phyloP scores from a whole-genome alignment of 2,113 vertebrate species.

The Phasianus colchicus region DNA sequence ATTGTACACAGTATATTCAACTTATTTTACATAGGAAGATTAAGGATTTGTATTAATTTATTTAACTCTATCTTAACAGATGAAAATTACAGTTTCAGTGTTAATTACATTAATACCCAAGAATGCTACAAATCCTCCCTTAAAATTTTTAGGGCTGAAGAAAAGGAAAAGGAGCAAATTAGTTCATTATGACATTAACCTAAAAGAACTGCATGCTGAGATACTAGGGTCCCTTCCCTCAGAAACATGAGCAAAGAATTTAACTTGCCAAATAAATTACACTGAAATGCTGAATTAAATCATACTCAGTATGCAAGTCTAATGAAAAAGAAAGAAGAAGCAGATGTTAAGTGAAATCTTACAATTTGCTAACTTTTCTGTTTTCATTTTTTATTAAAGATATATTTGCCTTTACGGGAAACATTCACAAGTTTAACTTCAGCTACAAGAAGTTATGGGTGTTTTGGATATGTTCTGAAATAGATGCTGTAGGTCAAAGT shows the following conservation, averaged over 20 bases:
- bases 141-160: background rate
- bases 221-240: background rate
- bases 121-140: background rate
- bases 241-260: background rate
- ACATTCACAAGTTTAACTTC: background rate
- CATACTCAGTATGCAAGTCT: background rate
- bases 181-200: background rate
- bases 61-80: background rate
- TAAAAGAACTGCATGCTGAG: background rate
- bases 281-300: background rate
- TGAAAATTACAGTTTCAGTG: background rate
- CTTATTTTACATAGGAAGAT: background rate
- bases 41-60: background rate
- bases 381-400: background rate
- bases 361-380: background rate
- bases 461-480: background rate
- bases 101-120: background rate
- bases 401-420: background rate
- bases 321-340: background rate
- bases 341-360: background rate
- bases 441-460: background rate
- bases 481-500: background rate
- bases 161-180: background rate
- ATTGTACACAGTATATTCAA: background rate
- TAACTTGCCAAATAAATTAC: background rate